Percentiles rank a stretch among this genome's conserved stretches.
phyloP scores from a whole-genome alignment of 1,140 invertebrate genomes.

The Philotrypesis tridentata region DNA sequence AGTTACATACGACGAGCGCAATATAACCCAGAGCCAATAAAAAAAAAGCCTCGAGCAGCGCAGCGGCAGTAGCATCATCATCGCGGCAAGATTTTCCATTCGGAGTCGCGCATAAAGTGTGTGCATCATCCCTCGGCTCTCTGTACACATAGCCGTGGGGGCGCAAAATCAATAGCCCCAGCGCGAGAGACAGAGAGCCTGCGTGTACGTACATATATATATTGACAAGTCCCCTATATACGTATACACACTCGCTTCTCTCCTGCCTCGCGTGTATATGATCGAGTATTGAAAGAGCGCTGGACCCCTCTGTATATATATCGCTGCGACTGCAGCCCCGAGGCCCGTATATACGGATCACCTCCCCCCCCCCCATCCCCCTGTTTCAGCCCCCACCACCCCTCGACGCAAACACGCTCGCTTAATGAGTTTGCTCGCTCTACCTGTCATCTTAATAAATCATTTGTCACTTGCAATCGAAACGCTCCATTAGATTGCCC shows the following conservation, averaged over 20 bases:
- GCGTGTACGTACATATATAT: neutral
- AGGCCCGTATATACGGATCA: neutral
- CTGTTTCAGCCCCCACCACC: too few species aligned
- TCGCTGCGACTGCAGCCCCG: neutral
- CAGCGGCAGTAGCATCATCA: too few species aligned
- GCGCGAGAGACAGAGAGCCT: neutral
- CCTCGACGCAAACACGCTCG: neutral
- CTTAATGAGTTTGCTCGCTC: slow-evolving; percentile 34
- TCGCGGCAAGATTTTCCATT: neutral
- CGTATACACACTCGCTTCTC: neutral
- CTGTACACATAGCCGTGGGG: neutral
- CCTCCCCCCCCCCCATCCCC: too few species aligned
- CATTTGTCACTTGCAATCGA: slow-evolving; percentile 45
- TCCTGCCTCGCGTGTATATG: neutral
- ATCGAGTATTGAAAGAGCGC: neutral
- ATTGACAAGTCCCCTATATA: neutral
- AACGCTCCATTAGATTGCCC: slow-evolving; percentile 29
- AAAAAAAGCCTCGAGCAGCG: too few species aligned
- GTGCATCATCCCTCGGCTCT: neutral
- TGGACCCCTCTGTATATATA: neutral
- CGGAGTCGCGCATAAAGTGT: neutral
- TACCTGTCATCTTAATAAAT: slow-evolving; percentile 47
- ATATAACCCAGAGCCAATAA: too few species aligned
- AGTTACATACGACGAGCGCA: too few species aligned
- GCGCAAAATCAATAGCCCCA: slow-evolving; percentile 16